Conservation (phyloP, 2,113 vertebrate genomes). For the Hyperopisus bebe region DNA sequence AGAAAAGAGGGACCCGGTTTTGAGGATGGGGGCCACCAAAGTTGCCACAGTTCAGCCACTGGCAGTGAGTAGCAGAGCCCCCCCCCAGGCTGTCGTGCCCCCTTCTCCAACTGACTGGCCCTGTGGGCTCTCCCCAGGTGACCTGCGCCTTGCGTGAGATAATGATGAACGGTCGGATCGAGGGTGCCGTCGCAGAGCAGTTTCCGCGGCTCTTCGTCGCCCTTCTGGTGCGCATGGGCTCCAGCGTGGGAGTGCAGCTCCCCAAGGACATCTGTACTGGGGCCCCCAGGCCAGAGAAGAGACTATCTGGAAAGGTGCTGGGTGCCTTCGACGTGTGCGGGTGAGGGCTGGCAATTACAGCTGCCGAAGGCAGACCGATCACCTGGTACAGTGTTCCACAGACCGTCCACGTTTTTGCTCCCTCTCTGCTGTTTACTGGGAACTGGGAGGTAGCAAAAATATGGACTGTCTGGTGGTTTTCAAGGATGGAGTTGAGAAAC, state of each 20-base stretch:
- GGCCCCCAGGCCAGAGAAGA: slow-evolving; percentile 49
- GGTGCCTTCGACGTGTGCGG: slow-evolving; percentile 69
- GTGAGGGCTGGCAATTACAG: slow-evolving; percentile 38
- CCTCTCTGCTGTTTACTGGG: neutral
- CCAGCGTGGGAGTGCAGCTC: slow-evolving; percentile 69
- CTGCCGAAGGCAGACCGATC: neutral
- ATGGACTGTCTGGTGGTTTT: neutral
- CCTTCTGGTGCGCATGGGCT: slow-evolving; percentile 73
- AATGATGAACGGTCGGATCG: slow-evolving; percentile 63
- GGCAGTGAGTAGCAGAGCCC: slow-evolving; percentile 56
- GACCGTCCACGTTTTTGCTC: neutral
- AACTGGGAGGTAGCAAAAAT: neutral
- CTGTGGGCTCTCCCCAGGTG: slow-evolving; percentile 56
- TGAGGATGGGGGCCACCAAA: slow-evolving; percentile 58
- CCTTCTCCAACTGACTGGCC: neutral
- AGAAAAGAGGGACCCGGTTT: slow-evolving; percentile 73
- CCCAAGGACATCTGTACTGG: slow-evolving; percentile 58
- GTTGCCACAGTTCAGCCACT: slow-evolving; percentile 72
- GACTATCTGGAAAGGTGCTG: slow-evolving; percentile 33
- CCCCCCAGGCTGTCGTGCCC: neutral
- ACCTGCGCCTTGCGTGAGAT: slow-evolving; percentile 81
- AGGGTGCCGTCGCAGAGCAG: slow-evolving; percentile 56
- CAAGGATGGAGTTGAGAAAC: neutral
- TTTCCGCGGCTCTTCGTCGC: slow-evolving; percentile 73
- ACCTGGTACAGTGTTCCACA: neutral